Evolutionary conservation across 2,797 vertebrate species (phyloP).

Genomic region (Garrulus glandarius): DNA sequence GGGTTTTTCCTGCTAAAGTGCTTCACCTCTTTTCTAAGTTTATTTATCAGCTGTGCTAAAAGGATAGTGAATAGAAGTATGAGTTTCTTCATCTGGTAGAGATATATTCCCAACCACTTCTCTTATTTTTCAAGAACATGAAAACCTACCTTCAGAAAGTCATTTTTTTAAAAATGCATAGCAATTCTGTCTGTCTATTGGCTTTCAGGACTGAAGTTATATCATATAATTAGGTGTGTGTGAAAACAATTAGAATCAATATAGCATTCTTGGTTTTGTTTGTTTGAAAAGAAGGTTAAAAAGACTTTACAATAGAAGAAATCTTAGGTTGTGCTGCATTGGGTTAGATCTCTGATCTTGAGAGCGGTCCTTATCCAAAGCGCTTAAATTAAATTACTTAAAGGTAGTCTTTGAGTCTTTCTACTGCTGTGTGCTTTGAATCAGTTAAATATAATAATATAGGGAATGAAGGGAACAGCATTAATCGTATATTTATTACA

Average conservation of each 20-base stretch:
- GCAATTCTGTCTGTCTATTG: not conserved
- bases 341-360: not conserved
- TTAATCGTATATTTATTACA: not conserved
- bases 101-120: not conserved
- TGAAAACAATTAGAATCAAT: not conserved
- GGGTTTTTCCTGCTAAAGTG: not conserved
- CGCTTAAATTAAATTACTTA: not conserved
- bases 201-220: not conserved
- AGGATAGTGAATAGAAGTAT: not conserved
- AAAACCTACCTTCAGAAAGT: not conserved
- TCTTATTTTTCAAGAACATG: not conserved
- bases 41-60: not conserved
- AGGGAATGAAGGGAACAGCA: not conserved
- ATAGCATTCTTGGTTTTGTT: not conserved
- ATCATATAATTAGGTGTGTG: not conserved
- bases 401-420: not conserved
- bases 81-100: not conserved
- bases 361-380: not conserved
- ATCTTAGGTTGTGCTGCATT: not conserved
- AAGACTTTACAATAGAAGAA: not conserved
- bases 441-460: not conserved
- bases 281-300: not conserved
- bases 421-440: not conserved
- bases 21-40: not conserved
- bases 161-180: not conserved